Evolutionary conservation across 2,888 invertebrate species (phyloP), one percentile per base, ranked within the genome.

Genomic region (Rhimphoctona megacephalus): DNA sequence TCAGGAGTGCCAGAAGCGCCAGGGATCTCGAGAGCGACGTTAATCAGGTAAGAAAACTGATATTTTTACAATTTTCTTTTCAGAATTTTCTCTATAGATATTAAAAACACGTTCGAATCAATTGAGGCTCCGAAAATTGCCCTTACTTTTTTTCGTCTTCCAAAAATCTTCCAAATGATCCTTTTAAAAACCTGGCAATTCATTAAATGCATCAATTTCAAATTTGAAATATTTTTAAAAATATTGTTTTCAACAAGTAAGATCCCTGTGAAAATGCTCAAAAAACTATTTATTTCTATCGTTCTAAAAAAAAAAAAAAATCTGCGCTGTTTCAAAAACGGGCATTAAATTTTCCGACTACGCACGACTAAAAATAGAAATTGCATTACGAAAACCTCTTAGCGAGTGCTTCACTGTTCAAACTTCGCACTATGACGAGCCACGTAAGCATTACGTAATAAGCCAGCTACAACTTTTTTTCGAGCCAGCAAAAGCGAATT

Each of bases 21-120:
- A 90, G 93, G 81, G 93, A 94, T 88, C 90, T 94, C 82, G 93
- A 92, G 83, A 93, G 92, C 90, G 93, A 94, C 88, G 91, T 94
- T 89, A 92, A 93, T 89, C 92, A 93, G 94, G 94, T 94, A 88
- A 90, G 93, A 86, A 61, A 46, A 64, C 30, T 8, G 22, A 76
- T n/a, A 9, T 30, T 39, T 49, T 25, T 11, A 11, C 6, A 49
- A 19, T 22, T 22, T 7, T 73, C 11, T 54, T 36, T 46, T 22
- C 14, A 25, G 9, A 17, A 43, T 61, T 73, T 43, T 43, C 49
- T 61, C 2, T 14, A 0, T 30, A 17, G 17, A 25, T 25, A 14
- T 14, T 3, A 57, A 25, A n/a, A 14, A 11, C 22, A 25, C 2
- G 25, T 17, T 49, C 17, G 2, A 49, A 19, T 43, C 9, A 43